Evolutionary conservation across 2,888 invertebrate genomes (phyloP), one percentile per base, ranked within the genome.

Genomic region (Unio delphinus): DNA sequence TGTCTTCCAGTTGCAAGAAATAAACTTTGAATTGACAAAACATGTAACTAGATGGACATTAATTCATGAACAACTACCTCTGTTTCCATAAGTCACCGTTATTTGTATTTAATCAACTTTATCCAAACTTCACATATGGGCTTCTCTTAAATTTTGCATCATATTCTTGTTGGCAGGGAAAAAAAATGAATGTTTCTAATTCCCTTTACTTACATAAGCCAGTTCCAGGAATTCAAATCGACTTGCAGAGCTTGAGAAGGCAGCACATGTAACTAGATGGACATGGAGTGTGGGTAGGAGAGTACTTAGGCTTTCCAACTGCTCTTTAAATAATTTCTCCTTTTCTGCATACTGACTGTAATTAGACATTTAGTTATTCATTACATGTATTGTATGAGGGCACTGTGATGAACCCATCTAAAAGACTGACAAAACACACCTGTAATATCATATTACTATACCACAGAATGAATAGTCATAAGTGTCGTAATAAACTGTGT

Each of bases 171-270:
- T 11, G 8, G 20, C 58, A 23, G 58, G 23, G 23, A 0, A 23
- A 17, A 58, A 58, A 45, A 45, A 8, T 45, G 45, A 34, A 45
- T 45, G 45, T 45, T 45, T 45, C 54, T 57, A 2, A 59, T 58
- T 20, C 3, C 64, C 54, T 65, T 91, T 5, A 92, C 92, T 83
- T 93, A 93, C 87, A 79, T 86, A 87, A 28, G 93, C 93, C 70
- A 94, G 89, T 84, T 94, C 94, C 64, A 95, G 91, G 87, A 94
- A 94, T 87, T 95, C 94, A 85, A 94, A 93, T 87, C 94, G 94
- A 80, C 93, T 94, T 4, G 94, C 94, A 17, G 93, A 92, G 68
- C 93, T 92, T 57, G 93, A 93, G 87, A 95, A 94, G 8, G 93
- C 93, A 68, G 94, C 93, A 87, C 94, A 93, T 68, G 94, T 91